Evolutionary conservation across 2,888 invertebrate genomes (phyloP), one percentile per base, ranked within the genome.

Genomic region (Apocheima hispidaria): DNA sequence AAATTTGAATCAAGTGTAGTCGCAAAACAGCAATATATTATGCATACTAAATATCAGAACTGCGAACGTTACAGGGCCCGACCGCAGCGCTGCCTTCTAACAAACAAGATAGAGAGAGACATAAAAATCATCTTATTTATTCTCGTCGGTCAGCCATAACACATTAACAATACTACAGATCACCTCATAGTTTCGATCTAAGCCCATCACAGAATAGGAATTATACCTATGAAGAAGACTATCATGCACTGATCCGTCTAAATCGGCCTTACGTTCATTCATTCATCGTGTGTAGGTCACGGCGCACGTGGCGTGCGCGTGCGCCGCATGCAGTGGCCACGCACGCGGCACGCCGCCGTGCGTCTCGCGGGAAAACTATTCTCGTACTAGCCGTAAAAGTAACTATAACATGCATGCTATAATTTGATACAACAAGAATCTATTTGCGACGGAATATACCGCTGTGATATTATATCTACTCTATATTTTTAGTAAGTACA

Each of bases 261-360:
- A 38, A 38, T n/a, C n/a, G n/a, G n/a, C n/a, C n/a, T n/a, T n/a
- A 18, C 10, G 26, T 48, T 63, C 70, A 72, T 73, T 78, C 79
- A 81, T 78, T 72, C 68, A 72, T 57, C 60, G 59, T 65, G 68
- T 64, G 68, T 69, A 68, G 67, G 65, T 60, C 72, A 69, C 68
- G 59, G 61, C 66, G 51, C 90, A 88, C 86, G 90, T 75, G 82
- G 10, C 3, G 1, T n/a, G 63, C 78, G 78, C 87, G 82, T 87
- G 89, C 69, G 58, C 14, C 60, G 69, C 65, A 52, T 23, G 23
- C 63, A 65, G 23, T 70, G 68, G 21, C 20, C 61, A 69, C 62
- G 69, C 65, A 20, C 26, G 16, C 16, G 30, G 41, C 60, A 58
- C 5, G 26, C 14, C 35, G 6, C 61, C 10, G 18, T n/a, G 54